Conservation (phyloP, 2,797 vertebrate species). For the Danio albolineatus region DNA sequence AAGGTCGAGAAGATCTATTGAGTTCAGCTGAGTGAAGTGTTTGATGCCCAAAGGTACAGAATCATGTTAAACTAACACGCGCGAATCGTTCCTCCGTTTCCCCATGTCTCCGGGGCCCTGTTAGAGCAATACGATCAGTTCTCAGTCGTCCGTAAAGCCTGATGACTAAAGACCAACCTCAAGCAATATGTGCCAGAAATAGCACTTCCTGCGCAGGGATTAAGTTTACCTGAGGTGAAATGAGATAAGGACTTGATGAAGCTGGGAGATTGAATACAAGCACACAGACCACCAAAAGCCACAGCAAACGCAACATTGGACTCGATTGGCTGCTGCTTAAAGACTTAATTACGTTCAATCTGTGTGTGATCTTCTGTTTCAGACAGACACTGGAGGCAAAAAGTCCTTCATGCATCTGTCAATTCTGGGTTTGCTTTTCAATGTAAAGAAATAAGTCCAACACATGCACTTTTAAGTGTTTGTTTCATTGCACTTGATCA, state of each 20-base stretch:
- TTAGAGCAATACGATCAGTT: conserved; percentile 36
- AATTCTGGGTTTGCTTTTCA: no score
- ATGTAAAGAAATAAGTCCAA: no score
- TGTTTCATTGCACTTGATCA: not conserved
- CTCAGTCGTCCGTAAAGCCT: conserved; percentile 30
- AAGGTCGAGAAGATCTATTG: not conserved
- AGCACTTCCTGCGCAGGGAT: conserved; percentile 10
- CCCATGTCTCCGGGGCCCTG: conserved; percentile 19
- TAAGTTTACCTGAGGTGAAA: conserved; percentile 12
- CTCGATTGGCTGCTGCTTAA: not conserved
- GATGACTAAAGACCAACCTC: conserved; percentile 40
- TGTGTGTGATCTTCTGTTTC: not conserved
- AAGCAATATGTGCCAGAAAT: conserved; percentile 27
- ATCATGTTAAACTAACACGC: conserved; percentile 20
- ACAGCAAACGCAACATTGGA: not conserved
- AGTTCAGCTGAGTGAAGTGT: not conserved
- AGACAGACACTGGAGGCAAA: not conserved
- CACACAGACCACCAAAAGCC: conserved; percentile 2
- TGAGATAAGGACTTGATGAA: conserved; percentile 18
- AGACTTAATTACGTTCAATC: not conserved
- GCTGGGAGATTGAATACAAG: not conserved
- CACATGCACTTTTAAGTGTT: not conserved
- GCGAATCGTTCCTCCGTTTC: conserved; percentile 13
- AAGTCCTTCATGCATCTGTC: no score
- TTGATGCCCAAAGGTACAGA: conserved; percentile 1